Evolutionary conservation across 92 coral and sea anemone species (phyloP), one percentile per base, ranked within the genome.

Genomic region (Zoanthus sociatus): DNA sequence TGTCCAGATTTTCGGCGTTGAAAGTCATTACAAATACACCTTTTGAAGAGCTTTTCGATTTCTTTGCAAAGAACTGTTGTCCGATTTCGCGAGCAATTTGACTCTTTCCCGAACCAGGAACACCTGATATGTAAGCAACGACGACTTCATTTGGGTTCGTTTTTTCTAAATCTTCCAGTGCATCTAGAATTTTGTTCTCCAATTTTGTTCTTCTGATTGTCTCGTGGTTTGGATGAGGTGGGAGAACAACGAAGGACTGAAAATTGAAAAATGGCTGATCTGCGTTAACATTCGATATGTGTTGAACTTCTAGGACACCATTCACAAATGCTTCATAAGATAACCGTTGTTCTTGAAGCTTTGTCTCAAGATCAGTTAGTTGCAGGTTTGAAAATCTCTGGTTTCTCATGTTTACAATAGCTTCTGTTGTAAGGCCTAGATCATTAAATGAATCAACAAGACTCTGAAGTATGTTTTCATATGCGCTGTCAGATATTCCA

Each of bases 81-180:
- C 89, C 92, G 32, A 89, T 79, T 88, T 74, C 77, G 71, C 92
- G 74, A 58, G 89, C 89, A 78, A 78, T 69, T 42, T 78, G 92
- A 78, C 92, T 89, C 71, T 89, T 89, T 26, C 92, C 92, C n/a
- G 89, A 89, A 14, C 89, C 92, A 69, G 92, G 82, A 33, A 64
- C 78, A 46, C 92, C 92, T 9, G 89, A 85, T 20, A 89, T 53
- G 69, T 84, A 89, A 7, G 67, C 69, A 69, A 73, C 68, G 47
- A 37, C 71, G 79, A 83, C 55, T 53, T 66, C 84, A 48, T 87
- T 88, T 31, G 74, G 72, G 14, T 71, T 78, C 48, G 46, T 46
- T 18, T 12, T 73, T 17, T 72, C 83, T 5, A 89, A 73, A 10
- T 89, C n/a, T 61, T 89, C 71, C 73, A 89, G 67, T 16, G 73